These are phyloP conservation scores for Aphrocallistes beatrix DNA, from an alignment of 37 sponge, comb jelly and placozoan species.

Conservation along the genomic window DNA sequence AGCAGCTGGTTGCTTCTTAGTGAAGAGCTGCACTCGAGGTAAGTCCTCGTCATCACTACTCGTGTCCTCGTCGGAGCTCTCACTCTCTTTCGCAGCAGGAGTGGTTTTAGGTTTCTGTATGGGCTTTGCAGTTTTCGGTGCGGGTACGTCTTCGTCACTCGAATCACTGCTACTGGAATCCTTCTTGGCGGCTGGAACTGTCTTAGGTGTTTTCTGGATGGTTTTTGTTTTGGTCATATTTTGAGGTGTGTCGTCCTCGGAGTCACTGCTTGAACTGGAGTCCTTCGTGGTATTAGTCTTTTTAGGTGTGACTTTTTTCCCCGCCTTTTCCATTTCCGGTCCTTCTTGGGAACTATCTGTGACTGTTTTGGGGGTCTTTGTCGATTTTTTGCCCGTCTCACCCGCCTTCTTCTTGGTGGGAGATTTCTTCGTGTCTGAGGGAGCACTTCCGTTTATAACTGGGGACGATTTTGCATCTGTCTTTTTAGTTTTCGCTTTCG, in stretches of 20 bases:
- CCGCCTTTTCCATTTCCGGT: background rate
- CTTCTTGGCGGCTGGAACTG: background rate
- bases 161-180: background rate
- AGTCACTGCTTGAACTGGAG: background rate
- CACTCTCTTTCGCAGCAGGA: too few relatives aligned
- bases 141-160: background rate
- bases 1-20: too few relatives aligned
- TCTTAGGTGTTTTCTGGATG: background rate
- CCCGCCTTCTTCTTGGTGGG: background rate
- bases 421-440: background rate
- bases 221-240: background rate
- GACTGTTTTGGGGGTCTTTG: background rate
- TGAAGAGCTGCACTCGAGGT: too few relatives aligned
- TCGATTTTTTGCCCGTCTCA: background rate
- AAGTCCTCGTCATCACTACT: too few relatives aligned
- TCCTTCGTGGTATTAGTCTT: background rate
- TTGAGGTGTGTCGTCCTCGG: background rate
- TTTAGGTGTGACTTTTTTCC: background rate
- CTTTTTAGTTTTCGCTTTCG: background rate
- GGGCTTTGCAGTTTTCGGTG: background rate
- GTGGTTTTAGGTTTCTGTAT: background rate
- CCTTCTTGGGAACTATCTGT: background rate
- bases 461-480: background rate
- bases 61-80: too few relatives aligned
- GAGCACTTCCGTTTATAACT: background rate